Percentiles rank a stretch among this genome's conserved stretches.
Conservation (phyloP, 2,113 vertebrate genomes). For the Albula goreensis region DNA sequence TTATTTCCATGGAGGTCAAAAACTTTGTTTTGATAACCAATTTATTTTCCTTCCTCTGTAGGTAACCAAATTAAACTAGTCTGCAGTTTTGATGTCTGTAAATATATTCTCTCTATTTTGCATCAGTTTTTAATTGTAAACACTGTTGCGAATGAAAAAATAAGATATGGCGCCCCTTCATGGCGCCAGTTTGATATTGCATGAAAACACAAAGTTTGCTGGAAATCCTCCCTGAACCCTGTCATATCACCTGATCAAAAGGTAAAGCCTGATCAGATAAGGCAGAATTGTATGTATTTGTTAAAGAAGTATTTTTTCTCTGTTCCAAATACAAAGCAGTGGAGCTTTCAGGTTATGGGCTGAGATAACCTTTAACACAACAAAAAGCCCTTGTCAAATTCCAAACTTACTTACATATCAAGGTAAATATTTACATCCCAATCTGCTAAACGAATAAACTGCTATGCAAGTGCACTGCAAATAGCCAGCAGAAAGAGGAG, state of each 20-base stretch:
- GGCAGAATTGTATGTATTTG: neutral
- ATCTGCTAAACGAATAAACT: neutral
- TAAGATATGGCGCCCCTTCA: neutral
- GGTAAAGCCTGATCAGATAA: neutral
- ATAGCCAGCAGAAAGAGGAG: neutral
- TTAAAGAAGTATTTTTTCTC: neutral
- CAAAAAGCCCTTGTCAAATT: neutral
- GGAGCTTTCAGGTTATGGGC: neutral
- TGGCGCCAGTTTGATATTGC: neutral
- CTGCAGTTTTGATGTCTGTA: neutral
- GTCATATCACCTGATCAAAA: neutral
- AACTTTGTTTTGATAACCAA: neutral
- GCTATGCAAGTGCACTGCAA: neutral
- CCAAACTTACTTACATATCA: neutral
- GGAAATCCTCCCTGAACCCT: neutral
- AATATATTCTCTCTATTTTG: neutral
- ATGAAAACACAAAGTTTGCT: neutral
- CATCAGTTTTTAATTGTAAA: too few relatives aligned
- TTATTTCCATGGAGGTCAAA: neutral
- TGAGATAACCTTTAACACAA: neutral
- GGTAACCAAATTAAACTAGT: neutral
- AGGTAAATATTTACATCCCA: neutral
- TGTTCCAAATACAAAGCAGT: neutral
- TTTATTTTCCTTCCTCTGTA: neutral
- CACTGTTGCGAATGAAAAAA: neutral